Evolutionary conservation across 2,797 vertebrate species (phyloP), one percentile per base, ranked within the genome.

Genomic region (Dicrostonyx torquatus): DNA sequence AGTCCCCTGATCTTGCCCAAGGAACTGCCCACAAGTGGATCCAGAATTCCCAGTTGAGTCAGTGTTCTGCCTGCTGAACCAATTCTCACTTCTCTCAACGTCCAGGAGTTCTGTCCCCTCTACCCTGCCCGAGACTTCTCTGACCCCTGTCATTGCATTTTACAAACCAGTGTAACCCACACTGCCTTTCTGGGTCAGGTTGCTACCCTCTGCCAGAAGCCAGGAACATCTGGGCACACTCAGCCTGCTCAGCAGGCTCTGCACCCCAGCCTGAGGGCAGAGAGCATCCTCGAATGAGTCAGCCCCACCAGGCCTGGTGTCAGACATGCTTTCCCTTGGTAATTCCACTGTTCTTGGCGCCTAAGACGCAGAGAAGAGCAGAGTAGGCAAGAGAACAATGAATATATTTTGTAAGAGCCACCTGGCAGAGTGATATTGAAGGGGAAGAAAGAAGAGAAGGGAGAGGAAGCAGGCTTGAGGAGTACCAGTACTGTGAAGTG

Each of bases 321-420:
- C 90, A 95, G 90, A 94, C 78, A 8, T 6, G 34, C 58, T 93
- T 91, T 64, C 58, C 55, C 93, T 93, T 95, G 90, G 94, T 90
- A 37, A 76, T 86, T 9, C 93, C 55, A 8, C 88, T 17, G 2
- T 62, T 83, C 89, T 64, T 34, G 82, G 88, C 90, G 76, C 92
- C 90, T 83, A n/a, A 64, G 53, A 76, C 45, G 40, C 89, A 92
- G 90, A 40, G 70, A 90, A 0, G 58, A 58, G 64, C 77, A 60
- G 55, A 78, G 89, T 64, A 76, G 72, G 40, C 58, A 93, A 91
- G 77, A 95, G 96, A 95, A 87, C 87, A 89, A 53, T 62, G 94
- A 93, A 7, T 91, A 76, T 77, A 82, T 72, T 73, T 78, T 78
- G 89, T 53, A 84, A 85, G 72, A 91, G 87, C 89, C 5, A 0